Percentiles rank a stretch among this genome's conserved stretches.
Evolutionary conservation across 2,888 invertebrate genomes (phyloP).

Genomic region (Carabus problematicus): DNA sequence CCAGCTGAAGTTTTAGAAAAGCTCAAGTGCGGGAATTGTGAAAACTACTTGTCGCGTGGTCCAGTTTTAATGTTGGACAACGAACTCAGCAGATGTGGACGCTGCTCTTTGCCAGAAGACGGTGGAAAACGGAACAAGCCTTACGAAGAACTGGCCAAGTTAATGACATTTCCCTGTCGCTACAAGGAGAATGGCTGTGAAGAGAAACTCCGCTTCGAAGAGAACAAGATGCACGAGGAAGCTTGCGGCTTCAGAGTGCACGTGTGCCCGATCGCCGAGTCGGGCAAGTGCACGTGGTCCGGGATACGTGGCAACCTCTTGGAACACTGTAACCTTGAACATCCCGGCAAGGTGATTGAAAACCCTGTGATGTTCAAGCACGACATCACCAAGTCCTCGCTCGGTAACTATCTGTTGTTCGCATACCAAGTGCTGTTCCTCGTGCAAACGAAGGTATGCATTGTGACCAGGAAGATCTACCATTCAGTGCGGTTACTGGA

Average conservation of each 20-base stretch:
- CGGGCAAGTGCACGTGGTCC: conserved; percentile 4
- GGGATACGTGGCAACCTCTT: not conserved
- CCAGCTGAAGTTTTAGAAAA: conserved; percentile 6
- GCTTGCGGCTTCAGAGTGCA: not conserved
- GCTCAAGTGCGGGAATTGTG: conserved; percentile 1
- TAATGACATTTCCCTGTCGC: conserved; percentile 19
- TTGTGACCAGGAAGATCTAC: conserved; percentile 3
- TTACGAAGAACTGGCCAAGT: conserved; percentile 11
- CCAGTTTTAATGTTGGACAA: not conserved
- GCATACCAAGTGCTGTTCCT: conserved; percentile 8
- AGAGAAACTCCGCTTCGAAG: conserved; percentile 2
- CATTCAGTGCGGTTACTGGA: conserved; percentile 7
- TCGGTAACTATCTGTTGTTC: not conserved
- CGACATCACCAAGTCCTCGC: not conserved
- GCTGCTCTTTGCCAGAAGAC: not conserved
- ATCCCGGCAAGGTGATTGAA: not conserved
- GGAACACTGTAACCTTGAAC: conserved; percentile 1
- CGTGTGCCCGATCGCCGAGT: conserved; percentile 1
- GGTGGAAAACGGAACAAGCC: conserved; percentile 3
- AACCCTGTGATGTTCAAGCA: conserved; percentile 11
- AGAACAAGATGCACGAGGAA: not conserved
- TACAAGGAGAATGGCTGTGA: conserved; percentile 14
- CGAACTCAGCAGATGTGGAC: conserved; percentile 12
- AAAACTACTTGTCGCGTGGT: conserved; percentile 6
- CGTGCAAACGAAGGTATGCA: conserved; percentile 9